phyloP scores from a whole-genome alignment of 2,113 vertebrate genomes.

The Taxidea taxus region DNA sequence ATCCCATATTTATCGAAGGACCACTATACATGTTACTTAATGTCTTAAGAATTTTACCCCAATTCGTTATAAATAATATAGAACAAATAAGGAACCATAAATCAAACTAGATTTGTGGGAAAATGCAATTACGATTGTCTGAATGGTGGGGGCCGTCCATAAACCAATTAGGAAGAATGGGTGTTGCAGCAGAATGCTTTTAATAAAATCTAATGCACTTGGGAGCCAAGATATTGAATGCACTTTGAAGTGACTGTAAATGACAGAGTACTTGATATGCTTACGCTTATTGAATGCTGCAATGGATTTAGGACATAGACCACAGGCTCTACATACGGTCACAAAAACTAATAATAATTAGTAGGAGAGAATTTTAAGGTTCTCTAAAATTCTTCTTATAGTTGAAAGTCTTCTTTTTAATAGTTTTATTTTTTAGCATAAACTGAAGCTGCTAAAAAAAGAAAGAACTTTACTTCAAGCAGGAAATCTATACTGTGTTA shows the following conservation, averaged over 20 bases:
- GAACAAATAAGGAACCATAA: constrained; percentile 59
- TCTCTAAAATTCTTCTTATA: constrained; percentile 28
- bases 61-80: constrained; percentile 67
- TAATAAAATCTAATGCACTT: constrained; percentile 72
- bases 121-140: constrained; percentile 68
- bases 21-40: constrained; percentile 39
- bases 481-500: background rate
- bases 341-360: constrained; percentile 34
- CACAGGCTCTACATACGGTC: constrained; percentile 29
- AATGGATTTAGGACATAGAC: constrained; percentile 42
- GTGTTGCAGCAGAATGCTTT: constrained; percentile 66
- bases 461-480: background rate
- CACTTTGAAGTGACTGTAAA: constrained; percentile 34
- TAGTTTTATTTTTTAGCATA: constrained; percentile 33
- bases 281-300: constrained; percentile 30
- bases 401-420: background rate
- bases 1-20: background rate
- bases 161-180: constrained; percentile 76
- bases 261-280: constrained; percentile 44
- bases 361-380: background rate
- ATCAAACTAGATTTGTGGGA: constrained; percentile 62
- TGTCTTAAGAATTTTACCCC: constrained; percentile 32
- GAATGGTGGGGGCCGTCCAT: constrained; percentile 47
- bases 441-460: background rate
- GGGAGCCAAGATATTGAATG: constrained; percentile 42